Evolutionary conservation across 2,113 vertebrate species (phyloP), one percentile per base, ranked within the genome.

Genomic region (Nibea albiflora): DNA sequence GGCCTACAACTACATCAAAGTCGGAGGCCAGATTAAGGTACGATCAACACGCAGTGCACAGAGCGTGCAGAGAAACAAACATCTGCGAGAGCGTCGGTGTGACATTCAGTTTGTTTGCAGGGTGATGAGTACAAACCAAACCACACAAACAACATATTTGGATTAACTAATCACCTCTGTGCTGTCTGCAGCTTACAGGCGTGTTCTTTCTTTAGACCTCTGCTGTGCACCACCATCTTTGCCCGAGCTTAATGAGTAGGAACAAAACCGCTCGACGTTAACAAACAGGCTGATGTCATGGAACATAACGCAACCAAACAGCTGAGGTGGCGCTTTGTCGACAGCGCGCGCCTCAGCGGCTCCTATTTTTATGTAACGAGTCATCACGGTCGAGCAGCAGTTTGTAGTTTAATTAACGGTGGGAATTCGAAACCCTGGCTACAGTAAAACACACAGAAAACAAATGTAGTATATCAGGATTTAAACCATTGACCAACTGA

Each of bases 1-100:
- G 0, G 93, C 92, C 0, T 99, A 97, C 93, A 97, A 62, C 93
- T 99, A 97, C 67, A 97, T 99, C 89, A 95, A 92, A 85, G 95
- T 94, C 1, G 97, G 97, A 84, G 96, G 96, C 11, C 96, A 97
- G 6, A 73, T 97, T 63, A 99, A 98, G 98, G 98, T 92, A 22
- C 14, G 22, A 4, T 39, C 5, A 22, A 56, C 35, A 39, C 9
- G 2, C 20, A 11, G 0, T 19, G 31, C 15, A 24, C 11, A 17
- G n/a, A 3, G 4, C 19, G 17, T 3, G 4, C 17, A 31, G 4
- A 22, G 4, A 10, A 5, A 31, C 24, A 52, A 62, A 46, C 8
- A 4, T 62, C 53, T 78, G 44, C 46, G 35, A 39, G 61, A 70
- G 60, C 3, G 49, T 63, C 4, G 16, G 74, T 20, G 39, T 61